Conservation (phyloP, 2,797 vertebrate species). For the Karalla daura region DNA sequence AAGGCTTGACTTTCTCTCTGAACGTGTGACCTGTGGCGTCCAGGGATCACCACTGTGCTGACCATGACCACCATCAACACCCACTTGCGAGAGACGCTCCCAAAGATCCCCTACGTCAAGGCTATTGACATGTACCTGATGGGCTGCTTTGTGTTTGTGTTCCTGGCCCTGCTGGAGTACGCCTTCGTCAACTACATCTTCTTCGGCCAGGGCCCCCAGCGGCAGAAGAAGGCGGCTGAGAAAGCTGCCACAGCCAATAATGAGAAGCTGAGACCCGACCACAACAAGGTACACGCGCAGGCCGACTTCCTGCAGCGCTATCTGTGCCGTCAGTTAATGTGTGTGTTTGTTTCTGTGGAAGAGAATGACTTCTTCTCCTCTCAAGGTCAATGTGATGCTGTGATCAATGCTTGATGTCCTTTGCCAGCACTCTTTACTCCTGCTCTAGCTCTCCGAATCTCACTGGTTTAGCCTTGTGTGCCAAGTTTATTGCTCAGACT, state of each 20-base stretch:
- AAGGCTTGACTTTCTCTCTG: slow-evolving; percentile 36
- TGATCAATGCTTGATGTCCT: slow-evolving; percentile 77
- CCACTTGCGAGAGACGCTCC: slow-evolving; percentile 96
- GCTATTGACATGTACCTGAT: slow-evolving; percentile 99
- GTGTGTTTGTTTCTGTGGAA: slow-evolving; percentile 71
- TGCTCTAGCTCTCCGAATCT: slow-evolving; percentile 70
- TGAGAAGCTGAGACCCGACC: slow-evolving; percentile 94
- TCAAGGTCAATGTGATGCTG: slow-evolving; percentile 80
- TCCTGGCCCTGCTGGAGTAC: slow-evolving; percentile 97
- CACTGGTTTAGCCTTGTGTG: slow-evolving; percentile 69
- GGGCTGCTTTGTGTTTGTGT: slow-evolving; percentile 98
- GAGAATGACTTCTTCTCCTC: slow-evolving; percentile 72
- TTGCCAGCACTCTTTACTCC: slow-evolving; percentile 71
- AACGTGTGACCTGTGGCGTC: slow-evolving; percentile 63
- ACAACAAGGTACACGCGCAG: slow-evolving; percentile 90
- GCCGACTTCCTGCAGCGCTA: slow-evolving; percentile 26
- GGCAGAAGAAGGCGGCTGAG: slow-evolving; percentile 97
- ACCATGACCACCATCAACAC: slow-evolving; percentile 99
- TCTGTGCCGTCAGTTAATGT: slow-evolving; percentile 72
- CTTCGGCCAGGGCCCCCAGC: slow-evolving; percentile 96
- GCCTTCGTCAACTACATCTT: slow-evolving; percentile 99
- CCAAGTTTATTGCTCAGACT: slow-evolving; percentile 61
- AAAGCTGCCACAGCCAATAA: slow-evolving; percentile 96
- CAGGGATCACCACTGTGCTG: slow-evolving; percentile 98
- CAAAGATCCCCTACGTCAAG: slow-evolving; percentile 99